A percentile compares a stretch with the other conserved stretches of the same genome.
phyloP scores from a whole-genome alignment of 2,113 vertebrate species.

The Xenopus laevis region DNA sequence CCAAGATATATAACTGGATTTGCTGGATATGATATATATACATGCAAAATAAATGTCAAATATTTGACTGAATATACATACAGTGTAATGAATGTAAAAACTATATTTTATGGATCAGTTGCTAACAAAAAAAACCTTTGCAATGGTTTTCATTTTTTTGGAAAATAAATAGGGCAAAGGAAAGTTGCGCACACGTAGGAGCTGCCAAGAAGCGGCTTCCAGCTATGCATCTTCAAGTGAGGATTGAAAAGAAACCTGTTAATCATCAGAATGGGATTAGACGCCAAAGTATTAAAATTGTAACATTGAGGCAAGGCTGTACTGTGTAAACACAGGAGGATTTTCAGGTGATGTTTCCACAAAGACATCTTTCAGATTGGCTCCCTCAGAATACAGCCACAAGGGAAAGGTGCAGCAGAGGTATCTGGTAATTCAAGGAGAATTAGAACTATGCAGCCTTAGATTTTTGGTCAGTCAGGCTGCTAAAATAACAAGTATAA shows the following conservation, averaged over 20 bases:
- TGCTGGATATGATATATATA: no score
- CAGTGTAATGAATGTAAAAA: no score
- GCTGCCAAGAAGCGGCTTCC: neutral
- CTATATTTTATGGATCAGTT: no score
- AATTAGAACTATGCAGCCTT: neutral
- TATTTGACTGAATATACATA: no score
- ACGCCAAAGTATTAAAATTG: neutral
- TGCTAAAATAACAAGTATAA: slow-evolving; percentile 45
- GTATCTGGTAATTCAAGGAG: neutral
- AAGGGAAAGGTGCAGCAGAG: neutral
- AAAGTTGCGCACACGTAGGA: neutral
- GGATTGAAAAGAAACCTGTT: neutral
- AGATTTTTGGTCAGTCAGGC: slow-evolving; percentile 31
- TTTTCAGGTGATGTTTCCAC: slow-evolving; percentile 9
- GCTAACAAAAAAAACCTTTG: no score
- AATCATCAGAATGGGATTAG: slow-evolving; percentile 10
- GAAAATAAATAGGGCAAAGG: no score
- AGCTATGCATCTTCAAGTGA: neutral
- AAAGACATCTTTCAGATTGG: neutral
- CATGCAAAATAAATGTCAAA: no score
- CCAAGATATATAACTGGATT: no score
- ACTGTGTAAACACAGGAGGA: slow-evolving; percentile 2
- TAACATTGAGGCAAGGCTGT: neutral
- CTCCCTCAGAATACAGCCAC: neutral
- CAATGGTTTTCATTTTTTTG: no score